These are phyloP conservation scores for Lithophane semibrunnea DNA, from an alignment of 2,888 invertebrate genomes.

Conservation along the genomic window DNA sequence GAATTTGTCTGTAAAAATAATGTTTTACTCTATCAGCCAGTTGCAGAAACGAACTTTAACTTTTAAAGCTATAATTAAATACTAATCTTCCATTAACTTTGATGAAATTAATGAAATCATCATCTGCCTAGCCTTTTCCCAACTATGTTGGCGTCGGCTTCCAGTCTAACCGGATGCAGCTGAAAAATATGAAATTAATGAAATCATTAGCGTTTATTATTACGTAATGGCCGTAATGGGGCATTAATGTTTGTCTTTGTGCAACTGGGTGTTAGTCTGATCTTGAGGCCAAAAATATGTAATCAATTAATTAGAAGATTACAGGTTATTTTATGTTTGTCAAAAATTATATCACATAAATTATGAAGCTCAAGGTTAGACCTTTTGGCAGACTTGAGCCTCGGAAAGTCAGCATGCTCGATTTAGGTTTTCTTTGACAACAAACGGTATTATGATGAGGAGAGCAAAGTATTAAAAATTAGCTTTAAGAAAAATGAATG, in stretches of 20 bases:
- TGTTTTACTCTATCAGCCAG: background rate
- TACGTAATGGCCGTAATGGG: no score
- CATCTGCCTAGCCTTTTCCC: no score
- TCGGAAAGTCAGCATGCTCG: background rate
- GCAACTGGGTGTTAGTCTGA: background rate
- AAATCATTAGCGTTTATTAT: no score
- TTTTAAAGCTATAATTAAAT: no score
- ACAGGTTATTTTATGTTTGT: no score
- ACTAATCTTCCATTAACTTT: no score
- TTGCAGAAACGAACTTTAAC: no score
- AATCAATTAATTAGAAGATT: background rate
- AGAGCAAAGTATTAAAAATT: background rate
- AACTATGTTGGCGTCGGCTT: no score
- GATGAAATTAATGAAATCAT: no score
- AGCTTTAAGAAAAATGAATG: slow-evolving; percentile 8
- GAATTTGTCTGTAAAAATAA: slow-evolving; percentile 1
- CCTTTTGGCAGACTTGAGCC: background rate
- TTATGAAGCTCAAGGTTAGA: background rate
- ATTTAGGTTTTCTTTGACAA: background rate
- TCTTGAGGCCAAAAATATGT: slow-evolving; percentile 1
- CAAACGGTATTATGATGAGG: background rate
- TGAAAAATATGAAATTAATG: no score
- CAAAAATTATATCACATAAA: background rate
- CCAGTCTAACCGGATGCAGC: no score
- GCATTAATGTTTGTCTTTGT: no score